Conservation (phyloP, 1,140 invertebrate genomes). For the Caenorhabditis elegans region DNA sequence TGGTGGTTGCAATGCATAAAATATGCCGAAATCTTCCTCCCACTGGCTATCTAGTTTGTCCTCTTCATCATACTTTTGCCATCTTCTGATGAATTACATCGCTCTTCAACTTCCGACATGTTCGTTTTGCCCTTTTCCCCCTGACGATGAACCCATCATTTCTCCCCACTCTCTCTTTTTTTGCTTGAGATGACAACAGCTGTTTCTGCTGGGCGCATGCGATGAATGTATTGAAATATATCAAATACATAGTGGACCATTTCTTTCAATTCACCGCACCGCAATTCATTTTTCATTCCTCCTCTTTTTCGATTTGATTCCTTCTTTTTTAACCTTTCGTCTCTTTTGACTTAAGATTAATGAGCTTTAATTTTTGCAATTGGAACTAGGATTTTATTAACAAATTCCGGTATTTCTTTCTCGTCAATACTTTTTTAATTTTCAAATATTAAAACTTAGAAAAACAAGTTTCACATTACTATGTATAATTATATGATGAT, state of each 20-base stretch:
- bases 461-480: too few relatives aligned
- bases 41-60: background rate
- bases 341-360: background rate
- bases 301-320: too few relatives aligned
- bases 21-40: background rate
- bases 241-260: background rate
- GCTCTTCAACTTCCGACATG: slow-evolving; percentile 3
- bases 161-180: background rate
- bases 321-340: too few relatives aligned
- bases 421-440: too few relatives aligned
- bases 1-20: background rate
- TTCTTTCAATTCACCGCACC: slow-evolving; percentile 10
- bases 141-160: background rate
- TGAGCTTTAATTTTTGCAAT: too few relatives aligned
- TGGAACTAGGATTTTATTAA: too few relatives aligned
- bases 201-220: slow-evolving; percentile 9
- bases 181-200: background rate
- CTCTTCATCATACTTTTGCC: background rate
- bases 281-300: background rate
- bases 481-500: too few relatives aligned
- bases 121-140: background rate
- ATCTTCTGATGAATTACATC: slow-evolving; percentile 10
- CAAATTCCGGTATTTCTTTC: too few relatives aligned
- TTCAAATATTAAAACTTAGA: too few relatives aligned
- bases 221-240: slow-evolving; percentile 5